These are phyloP conservation scores for Zalophus californianus DNA, from an alignment of 2,797 vertebrate genomes.

Conservation along the genomic window DNA sequence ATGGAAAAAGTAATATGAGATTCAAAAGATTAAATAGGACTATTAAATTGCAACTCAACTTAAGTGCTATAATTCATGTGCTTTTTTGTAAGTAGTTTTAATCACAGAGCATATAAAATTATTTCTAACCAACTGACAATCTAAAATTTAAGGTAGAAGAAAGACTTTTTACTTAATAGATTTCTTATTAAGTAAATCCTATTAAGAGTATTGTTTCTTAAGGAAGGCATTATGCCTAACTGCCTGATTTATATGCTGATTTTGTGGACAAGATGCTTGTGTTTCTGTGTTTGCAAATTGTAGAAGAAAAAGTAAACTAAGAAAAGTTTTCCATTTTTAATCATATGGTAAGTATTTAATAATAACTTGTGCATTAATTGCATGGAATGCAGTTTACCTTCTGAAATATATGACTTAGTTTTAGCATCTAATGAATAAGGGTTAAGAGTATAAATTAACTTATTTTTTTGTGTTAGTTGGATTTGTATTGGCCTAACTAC, in stretches of 20 bases:
- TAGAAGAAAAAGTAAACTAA: slow-evolving; percentile 9
- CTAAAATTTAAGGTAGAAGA: not conserved
- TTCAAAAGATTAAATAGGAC: not conserved
- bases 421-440: not conserved
- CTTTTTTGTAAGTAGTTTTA: not conserved
- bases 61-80: not conserved
- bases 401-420: not conserved
- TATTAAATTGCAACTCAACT: not conserved
- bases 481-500: not conserved
- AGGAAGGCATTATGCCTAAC: not conserved
- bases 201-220: not conserved
- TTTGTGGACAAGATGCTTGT: not conserved
- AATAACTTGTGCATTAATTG: not conserved
- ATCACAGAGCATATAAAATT: not conserved
- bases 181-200: not conserved
- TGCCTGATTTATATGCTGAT: not conserved
- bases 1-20: not conserved
- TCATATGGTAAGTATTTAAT: not conserved
- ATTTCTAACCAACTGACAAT: not conserved
- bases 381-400: not conserved
- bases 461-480: not conserved
- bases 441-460: not conserved
- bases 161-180: not conserved
- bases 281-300: not conserved
- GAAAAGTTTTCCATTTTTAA: not conserved